Base-by-base conservation (phyloP, 2,113 vertebrate species). In the Procavia capensis region DNA sequence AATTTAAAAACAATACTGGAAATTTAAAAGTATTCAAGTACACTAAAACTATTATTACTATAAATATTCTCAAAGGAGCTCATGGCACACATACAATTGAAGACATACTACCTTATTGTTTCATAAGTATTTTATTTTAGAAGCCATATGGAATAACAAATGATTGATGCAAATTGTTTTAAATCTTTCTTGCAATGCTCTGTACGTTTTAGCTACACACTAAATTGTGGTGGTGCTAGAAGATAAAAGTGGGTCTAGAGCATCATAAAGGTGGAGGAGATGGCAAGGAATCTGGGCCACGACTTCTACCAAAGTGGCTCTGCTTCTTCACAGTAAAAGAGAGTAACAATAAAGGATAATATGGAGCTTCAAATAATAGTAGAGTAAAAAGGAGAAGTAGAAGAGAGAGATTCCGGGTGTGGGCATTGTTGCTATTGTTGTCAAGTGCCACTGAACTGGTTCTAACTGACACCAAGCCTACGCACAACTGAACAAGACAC, bases 51-150 rank as follows among this genome's bases (percentile, higher is more conserved):
- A 84, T 57, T 84, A 79, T 39, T 9, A 31, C 16, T 61, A 59
- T 36, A 83, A 59, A 36, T 43, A 39, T 88, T 68, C 86, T 87
- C 41, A 80, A 59, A 93, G 9, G 13, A 29, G 6, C 1, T 66
- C 78, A 43, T 50, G 45, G 17, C 11, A 80, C 45, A 1, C 70
- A 80, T 9, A 80, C 24, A 93, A 81, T 59, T 89, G 66, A 86
- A 93, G 75, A 89, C 74, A 57, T 22, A 70, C 29, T 29, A 16
- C 29, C 9, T 14, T 78, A 85, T 78, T 34, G 24, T 88, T 84
- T 89, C n/a, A 64, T 27, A 17, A 47, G 5, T 59, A 84, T 88
- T 90, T 83, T 64, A 36, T 41, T 91, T 95, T 80, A 92, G 78
- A 92, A 83, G 25, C 61, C 43, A 81, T 39, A 9, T 80, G 63